Percentiles rank a stretch among this genome's conserved stretches.
Evolutionary conservation across 2,113 vertebrate genomes (phyloP).

Genomic region (Paedocypris sp.): DNA sequence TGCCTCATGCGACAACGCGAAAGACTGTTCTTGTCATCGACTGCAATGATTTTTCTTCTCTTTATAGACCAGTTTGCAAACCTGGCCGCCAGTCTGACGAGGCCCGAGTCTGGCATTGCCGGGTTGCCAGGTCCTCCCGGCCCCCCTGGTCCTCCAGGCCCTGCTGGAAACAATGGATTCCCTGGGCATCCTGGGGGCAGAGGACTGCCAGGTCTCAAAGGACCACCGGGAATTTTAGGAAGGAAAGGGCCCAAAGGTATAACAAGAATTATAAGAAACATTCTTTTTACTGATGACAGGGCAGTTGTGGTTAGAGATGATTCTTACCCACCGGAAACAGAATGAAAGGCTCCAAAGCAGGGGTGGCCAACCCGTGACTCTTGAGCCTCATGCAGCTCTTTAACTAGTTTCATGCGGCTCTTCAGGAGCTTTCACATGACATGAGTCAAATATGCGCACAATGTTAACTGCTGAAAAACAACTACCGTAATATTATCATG

Average conservation of each 20-base stretch:
- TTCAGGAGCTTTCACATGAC: too few relatives aligned
- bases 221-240: conserved; percentile 77
- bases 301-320: too few relatives aligned
- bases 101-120: conserved; percentile 74
- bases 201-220: conserved; percentile 87
- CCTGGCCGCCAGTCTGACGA: conserved; percentile 82
- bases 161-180: conserved; percentile 79
- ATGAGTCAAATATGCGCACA: too few relatives aligned
- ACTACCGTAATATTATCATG: too few relatives aligned
- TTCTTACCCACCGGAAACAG: neutral
- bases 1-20: too few relatives aligned
- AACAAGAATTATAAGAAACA: neutral
- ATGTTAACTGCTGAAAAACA: too few relatives aligned
- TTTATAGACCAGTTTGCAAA: conserved; percentile 83
- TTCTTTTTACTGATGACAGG: neutral
- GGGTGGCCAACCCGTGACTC: too few relatives aligned
- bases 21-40: too few relatives aligned
- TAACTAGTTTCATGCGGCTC: too few relatives aligned
- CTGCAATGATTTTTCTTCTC: conserved; percentile 2
- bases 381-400: too few relatives aligned
- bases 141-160: conserved; percentile 68
- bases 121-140: conserved; percentile 72
- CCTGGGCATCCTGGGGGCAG: conserved; percentile 79
- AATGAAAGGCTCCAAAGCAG: neutral
- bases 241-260: conserved; percentile 87